phyloP scores from a whole-genome alignment of 2,113 vertebrate species.

The Callithrix jacchus region DNA sequence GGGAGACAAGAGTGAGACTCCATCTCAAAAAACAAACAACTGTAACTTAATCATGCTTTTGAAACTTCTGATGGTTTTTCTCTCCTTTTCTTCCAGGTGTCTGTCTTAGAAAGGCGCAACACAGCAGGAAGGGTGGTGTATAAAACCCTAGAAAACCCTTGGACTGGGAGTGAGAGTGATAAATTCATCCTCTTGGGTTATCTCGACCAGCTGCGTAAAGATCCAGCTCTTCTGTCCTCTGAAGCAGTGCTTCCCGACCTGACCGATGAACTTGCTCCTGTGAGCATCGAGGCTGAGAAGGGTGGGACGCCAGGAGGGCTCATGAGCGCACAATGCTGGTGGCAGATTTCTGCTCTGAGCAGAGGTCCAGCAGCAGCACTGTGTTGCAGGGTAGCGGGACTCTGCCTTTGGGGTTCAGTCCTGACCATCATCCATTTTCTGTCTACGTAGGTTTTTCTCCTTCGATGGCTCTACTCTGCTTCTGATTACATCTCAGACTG shows the following conservation, averaged over 20 bases:
- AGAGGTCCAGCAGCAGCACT: accelerated
- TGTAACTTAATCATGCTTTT: neutral
- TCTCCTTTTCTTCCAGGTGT: slow-evolving; percentile 85
- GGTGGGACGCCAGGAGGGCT: accelerated
- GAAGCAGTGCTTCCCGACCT: slow-evolving; percentile 91
- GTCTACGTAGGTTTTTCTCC: slow-evolving; percentile 90
- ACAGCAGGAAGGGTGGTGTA: slow-evolving; percentile 88
- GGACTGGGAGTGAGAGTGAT: slow-evolving; percentile 92
- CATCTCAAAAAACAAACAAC: no score
- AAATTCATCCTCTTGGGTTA: slow-evolving; percentile 90
- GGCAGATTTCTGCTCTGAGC: neutral
- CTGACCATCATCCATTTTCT: neutral
- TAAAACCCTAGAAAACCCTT: slow-evolving; percentile 87
- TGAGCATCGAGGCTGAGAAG: slow-evolving; percentile 73
- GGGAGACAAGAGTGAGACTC: no score
- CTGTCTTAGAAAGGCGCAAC: slow-evolving; percentile 93
- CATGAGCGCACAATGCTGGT: accelerated
- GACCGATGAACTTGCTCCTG: slow-evolving; percentile 94
- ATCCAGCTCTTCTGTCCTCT: slow-evolving; percentile 89
- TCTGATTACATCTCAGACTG: slow-evolving; percentile 90
- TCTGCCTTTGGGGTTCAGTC: accelerated
- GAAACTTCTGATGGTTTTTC: neutral
- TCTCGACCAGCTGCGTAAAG: slow-evolving; percentile 90
- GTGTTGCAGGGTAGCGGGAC: accelerated
- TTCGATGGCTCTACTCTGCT: slow-evolving; percentile 91